A percentile compares a stretch with the other conserved stretches of the same genome.
phyloP scores from a whole-genome alignment of 2,113 vertebrate species.

The Crotalus helleri region DNA sequence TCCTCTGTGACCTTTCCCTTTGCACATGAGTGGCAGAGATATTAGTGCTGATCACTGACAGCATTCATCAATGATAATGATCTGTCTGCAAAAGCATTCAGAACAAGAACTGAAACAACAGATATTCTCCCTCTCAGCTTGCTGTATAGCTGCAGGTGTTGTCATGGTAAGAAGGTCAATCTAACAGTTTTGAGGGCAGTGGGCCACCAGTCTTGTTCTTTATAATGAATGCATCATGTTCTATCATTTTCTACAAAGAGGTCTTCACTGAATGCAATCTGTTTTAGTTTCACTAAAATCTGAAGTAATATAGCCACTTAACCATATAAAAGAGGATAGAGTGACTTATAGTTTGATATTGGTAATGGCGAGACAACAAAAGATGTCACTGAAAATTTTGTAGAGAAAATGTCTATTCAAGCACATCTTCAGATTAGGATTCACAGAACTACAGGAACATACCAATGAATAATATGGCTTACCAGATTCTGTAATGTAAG shows the following conservation, averaged over 20 bases:
- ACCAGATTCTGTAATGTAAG: not conserved
- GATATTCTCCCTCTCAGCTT: not conserved
- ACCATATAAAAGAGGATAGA: not conserved
- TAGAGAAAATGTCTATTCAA: not conserved
- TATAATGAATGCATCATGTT: not conserved
- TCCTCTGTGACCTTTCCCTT: not conserved
- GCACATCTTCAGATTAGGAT: not conserved
- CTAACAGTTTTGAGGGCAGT: not conserved
- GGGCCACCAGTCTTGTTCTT: not conserved
- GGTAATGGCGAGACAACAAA: not conserved
- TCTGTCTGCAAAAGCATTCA: constrained; percentile 7
- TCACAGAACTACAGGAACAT: not conserved
- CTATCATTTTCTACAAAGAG: not conserved
- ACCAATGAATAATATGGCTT: not conserved
- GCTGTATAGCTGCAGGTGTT: not conserved
- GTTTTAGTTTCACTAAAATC: not conserved
- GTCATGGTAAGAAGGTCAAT: not conserved
- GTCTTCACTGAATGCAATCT: not conserved
- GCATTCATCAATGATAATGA: constrained; percentile 16
- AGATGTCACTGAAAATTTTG: not conserved
- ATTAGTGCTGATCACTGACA: constrained; percentile 14
- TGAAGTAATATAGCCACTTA: not conserved
- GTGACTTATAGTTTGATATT: not conserved
- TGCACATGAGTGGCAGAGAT: constrained; percentile 16
- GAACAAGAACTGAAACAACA: not conserved